These are phyloP conservation scores for Ditylenchus dipsaci DNA, from an alignment of 1,140 invertebrate species.

Conservation along the genomic window DNA sequence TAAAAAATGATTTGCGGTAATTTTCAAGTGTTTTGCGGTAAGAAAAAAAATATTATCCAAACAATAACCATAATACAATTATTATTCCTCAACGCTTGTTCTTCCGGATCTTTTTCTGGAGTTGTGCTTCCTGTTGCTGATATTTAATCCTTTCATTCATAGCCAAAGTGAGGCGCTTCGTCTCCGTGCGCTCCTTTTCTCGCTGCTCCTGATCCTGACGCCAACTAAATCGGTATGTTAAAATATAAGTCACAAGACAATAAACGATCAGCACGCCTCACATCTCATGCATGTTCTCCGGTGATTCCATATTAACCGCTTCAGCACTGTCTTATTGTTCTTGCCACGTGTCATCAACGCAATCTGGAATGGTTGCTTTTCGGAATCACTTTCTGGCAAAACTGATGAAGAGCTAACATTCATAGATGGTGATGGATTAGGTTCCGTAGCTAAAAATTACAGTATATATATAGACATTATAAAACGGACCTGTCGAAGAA, in stretches of 20 bases:
- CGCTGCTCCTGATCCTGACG: slow-evolving; percentile 18
- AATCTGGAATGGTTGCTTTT: slow-evolving; percentile 25
- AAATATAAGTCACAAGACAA: slow-evolving; percentile 1
- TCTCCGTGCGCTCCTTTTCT: slow-evolving; percentile 22
- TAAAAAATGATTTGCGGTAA: no score
- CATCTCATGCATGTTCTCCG: background rate
- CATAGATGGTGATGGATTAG: background rate
- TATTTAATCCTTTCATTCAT: slow-evolving; percentile 25
- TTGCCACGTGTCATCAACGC: slow-evolving; percentile 37
- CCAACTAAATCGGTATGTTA: background rate
- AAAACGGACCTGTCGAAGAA: slow-evolving; percentile 5
- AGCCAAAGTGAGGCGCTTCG: slow-evolving; percentile 32
- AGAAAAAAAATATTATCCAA: no score
- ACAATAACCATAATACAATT: background rate
- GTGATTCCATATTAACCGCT: slow-evolving; percentile 20
- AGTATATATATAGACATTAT: no score
- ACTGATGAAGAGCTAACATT: background rate
- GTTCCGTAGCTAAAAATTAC: background rate
- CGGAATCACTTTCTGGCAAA: background rate
- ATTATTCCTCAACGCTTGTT: background rate
- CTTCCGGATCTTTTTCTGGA: background rate
- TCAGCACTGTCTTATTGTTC: slow-evolving; percentile 27
- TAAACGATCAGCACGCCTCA: no score
- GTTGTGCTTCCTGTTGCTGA: background rate
- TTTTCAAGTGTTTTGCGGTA: no score